These are phyloP conservation scores for Drosophila lutescens DNA, from an alignment of 2,888 invertebrate genomes.

Conservation along the genomic window DNA sequence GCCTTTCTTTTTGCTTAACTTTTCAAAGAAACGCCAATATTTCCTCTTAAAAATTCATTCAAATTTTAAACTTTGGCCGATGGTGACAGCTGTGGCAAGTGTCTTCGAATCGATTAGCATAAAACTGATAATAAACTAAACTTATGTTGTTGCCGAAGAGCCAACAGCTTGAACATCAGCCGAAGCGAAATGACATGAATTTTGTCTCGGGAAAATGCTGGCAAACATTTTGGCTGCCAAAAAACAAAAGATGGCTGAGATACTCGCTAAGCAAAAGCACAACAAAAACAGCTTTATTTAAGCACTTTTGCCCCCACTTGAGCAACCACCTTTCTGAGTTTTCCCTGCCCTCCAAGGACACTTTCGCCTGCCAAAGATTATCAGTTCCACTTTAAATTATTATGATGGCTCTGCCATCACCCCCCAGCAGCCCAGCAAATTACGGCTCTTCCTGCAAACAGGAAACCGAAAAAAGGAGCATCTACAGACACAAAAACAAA, in stretches of 20 bases:
- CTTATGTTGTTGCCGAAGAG: conserved; percentile 15
- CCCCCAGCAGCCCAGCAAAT: conserved; percentile 43
- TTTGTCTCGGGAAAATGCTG: conserved; percentile 8
- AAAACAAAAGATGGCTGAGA: conserved; percentile 25
- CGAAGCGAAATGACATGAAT: conserved; percentile 14
- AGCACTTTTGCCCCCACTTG: conserved; percentile 27
- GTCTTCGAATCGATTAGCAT: conserved; percentile 37
- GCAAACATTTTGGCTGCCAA: conserved; percentile 14
- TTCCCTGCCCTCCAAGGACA: conserved; percentile 40
- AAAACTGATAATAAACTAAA: conserved; percentile 41
- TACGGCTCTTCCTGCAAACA: conserved; percentile 39
- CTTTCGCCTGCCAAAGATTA: conserved; percentile 61
- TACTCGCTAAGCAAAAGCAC: not conserved
- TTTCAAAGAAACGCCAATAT: too few species aligned
- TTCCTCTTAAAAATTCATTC: not conserved
- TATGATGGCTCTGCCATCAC: conserved; percentile 48
- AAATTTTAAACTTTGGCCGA: conserved; percentile 2
- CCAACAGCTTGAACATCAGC: conserved; percentile 29
- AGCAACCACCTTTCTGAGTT: conserved; percentile 40
- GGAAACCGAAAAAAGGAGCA: conserved; percentile 3
- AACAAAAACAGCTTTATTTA: conserved; percentile 40
- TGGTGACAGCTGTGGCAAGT: conserved; percentile 17
- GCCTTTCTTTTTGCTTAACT: too few species aligned
- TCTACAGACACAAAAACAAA: conserved; percentile 26
- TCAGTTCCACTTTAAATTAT: conserved; percentile 61